Conservation (phyloP, 2,113 vertebrate genomes). For the Chiloscyllium plagiosum region DNA sequence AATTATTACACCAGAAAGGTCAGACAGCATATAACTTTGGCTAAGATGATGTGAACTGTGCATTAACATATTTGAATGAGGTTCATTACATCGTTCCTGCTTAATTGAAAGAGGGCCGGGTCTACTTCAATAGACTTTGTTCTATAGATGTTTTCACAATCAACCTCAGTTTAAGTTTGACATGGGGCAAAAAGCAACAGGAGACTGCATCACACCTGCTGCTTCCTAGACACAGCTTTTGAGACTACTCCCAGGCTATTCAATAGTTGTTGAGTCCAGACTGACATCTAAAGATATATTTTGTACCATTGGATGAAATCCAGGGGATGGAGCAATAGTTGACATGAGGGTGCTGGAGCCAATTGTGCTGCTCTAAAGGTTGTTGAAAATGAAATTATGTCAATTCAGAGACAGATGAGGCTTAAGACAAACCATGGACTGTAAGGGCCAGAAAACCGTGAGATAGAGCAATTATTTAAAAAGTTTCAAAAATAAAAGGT, state of each 20-base stretch:
- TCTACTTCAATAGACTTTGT: neutral
- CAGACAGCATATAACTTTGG: neutral
- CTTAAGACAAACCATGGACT: neutral
- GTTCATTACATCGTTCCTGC: neutral
- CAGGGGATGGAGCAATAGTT: neutral
- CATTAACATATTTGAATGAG: neutral
- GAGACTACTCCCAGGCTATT: neutral
- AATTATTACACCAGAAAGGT: neutral
- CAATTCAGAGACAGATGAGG: neutral
- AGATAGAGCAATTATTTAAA: neutral
- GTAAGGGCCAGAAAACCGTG: neutral
- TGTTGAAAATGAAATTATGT: neutral
- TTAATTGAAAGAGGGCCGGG: neutral
- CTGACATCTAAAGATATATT: neutral
- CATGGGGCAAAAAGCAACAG: neutral
- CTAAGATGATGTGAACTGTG: neutral
- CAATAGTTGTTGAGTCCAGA: neutral
- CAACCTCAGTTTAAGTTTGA: neutral
- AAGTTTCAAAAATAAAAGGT: no score
- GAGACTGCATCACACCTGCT: neutral
- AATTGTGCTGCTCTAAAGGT: neutral
- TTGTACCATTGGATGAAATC: neutral
- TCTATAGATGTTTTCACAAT: neutral
- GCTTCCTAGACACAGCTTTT: neutral
- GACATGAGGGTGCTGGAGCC: neutral